Evolutionary conservation across 2,113 vertebrate genomes (phyloP).

Genomic region (Rynchops niger): DNA sequence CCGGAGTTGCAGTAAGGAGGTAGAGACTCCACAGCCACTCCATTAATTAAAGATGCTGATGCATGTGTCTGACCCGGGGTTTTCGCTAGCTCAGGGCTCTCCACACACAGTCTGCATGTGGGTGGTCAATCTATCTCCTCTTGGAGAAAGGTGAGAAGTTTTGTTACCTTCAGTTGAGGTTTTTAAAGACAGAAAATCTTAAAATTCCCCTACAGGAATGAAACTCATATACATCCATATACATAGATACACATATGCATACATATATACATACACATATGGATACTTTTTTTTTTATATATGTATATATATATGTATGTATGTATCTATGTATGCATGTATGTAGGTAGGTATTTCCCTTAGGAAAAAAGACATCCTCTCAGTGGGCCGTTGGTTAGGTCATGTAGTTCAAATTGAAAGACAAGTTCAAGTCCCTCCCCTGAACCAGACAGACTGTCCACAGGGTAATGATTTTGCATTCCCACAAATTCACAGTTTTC

Average conservation of each 20-base stretch:
- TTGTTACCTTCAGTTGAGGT: neutral
- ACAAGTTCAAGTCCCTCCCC: neutral
- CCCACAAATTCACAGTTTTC: neutral
- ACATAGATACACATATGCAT: rapidly evolving
- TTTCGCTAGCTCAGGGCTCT: neutral
- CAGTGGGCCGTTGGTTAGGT: neutral
- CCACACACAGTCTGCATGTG: rapidly evolving
- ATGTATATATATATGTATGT: too few relatives aligned
- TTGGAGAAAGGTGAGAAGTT: neutral
- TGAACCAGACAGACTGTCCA: neutral
- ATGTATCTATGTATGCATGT: neutral
- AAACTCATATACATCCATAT: neutral
- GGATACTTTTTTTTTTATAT: neutral
- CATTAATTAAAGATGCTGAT: neutral
- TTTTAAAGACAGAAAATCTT: neutral
- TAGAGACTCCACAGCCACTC: neutral
- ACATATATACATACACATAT: neutral
- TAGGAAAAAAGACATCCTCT: neutral
- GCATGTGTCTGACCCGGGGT: rapidly evolving
- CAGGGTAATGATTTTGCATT: neutral
- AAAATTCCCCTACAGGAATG: neutral
- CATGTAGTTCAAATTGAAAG: neutral
- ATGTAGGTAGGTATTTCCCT: neutral
- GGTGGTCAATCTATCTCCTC: neutral
- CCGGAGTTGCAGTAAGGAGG: neutral